Percentiles rank a stretch among this genome's conserved stretches.
phyloP scores from a whole-genome alignment of 2,113 vertebrate genomes.

The Poeciliopsis prolifica region DNA sequence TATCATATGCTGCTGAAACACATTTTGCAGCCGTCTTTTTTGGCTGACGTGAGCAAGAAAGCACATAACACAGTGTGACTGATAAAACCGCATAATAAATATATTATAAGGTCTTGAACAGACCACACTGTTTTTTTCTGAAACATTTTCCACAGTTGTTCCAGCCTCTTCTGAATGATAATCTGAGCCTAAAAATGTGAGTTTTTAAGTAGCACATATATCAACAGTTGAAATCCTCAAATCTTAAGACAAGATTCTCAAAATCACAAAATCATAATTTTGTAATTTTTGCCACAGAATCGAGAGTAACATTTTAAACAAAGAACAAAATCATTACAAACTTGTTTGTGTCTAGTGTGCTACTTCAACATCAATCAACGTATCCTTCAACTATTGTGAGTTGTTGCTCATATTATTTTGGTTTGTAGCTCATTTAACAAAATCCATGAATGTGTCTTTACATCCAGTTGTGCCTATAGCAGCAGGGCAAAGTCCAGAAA shows the following conservation, averaged over 20 bases:
- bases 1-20: neutral
- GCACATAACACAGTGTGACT: neutral
- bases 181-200: neutral
- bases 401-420: no score
- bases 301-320: neutral
- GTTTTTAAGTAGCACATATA: neutral
- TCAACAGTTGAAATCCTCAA: neutral
- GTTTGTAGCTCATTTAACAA: no score
- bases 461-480: no score
- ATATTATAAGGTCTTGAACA: neutral
- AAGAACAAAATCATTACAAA: neutral
- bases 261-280: neutral
- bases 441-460: no score
- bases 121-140: neutral
- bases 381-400: no score
- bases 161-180: neutral
- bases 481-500: no score
- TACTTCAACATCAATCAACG: no score
- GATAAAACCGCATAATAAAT: conserved; percentile 9
- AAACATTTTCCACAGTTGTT: neutral
- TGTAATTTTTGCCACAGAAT: neutral
- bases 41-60: conserved; percentile 2
- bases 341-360: neutral
- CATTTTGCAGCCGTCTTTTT: neutral
- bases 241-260: neutral